phyloP scores from a whole-genome alignment of 2,113 vertebrate genomes.

The human region GRCh38 chr7:133162001-133162500 shows the following conservation, averaged over 20 bases:
- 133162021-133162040: too few relatives aligned
- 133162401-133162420: background rate
- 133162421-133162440: background rate
- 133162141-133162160: too few relatives aligned
- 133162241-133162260: background rate
- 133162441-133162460: background rate
- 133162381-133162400: background rate
- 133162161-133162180: too few relatives aligned
- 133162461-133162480: background rate
- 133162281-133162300: background rate
- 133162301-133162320: background rate
- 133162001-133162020: too few relatives aligned
- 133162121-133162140: too few relatives aligned
- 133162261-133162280: background rate
- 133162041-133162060: too few relatives aligned
- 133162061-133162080: too few relatives aligned
- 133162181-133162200: rapidly evolving
- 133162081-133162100: too few relatives aligned
- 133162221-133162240: background rate
- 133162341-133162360: background rate
- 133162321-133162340: background rate
- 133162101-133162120: too few relatives aligned
- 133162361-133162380: background rate
- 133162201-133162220: background rate
- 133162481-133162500: too few relatives aligned